Conservation (phyloP, 1,140 invertebrate species). For the Trissolcus basalis region DNA sequence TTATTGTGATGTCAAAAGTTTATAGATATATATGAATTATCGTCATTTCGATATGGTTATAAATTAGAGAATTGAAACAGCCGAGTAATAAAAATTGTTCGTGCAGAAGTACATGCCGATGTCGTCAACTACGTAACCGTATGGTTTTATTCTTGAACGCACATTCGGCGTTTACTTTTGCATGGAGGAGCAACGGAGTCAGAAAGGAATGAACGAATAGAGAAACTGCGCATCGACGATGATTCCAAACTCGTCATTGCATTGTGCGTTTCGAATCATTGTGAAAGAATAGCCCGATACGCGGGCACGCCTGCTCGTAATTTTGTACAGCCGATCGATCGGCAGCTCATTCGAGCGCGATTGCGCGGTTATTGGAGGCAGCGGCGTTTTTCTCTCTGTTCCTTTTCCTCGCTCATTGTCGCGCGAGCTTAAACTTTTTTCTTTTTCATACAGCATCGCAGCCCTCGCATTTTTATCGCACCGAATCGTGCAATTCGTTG, state of each 20-base stretch:
- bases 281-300: neutral
- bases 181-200: slow-evolving; percentile 1
- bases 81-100: too few species aligned
- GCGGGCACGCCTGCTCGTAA: slow-evolving; percentile 36
- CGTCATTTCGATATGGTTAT: slow-evolving; percentile 47
- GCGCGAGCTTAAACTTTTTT: slow-evolving; percentile 27
- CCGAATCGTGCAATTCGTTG: slow-evolving; percentile 4
- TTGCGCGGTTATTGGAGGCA: slow-evolving; percentile 45
- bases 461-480: neutral
- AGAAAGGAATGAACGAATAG: slow-evolving; percentile 10
- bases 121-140: neutral
- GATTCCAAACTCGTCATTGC: slow-evolving; percentile 52
- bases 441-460: slow-evolving; percentile 34
- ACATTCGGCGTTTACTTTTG: slow-evolving; percentile 13
- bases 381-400: slow-evolving; percentile 38
- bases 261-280: slow-evolving; percentile 39
- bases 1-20: slow-evolving; percentile 56
- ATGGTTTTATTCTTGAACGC: too few species aligned
- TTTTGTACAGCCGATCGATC: slow-evolving; percentile 58
- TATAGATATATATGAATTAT: slow-evolving; percentile 36
- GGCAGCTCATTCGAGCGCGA: slow-evolving; percentile 48
- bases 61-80: slow-evolving; percentile 31
- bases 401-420: slow-evolving; percentile 46
- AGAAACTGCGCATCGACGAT: slow-evolving; percentile 26
- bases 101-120: slow-evolving; percentile 18